Percentiles rank a stretch among this genome's conserved stretches.
These are phyloP conservation scores for Pelosia muscerda DNA, from an alignment of 2,888 invertebrate species.

Conservation along the genomic window DNA sequence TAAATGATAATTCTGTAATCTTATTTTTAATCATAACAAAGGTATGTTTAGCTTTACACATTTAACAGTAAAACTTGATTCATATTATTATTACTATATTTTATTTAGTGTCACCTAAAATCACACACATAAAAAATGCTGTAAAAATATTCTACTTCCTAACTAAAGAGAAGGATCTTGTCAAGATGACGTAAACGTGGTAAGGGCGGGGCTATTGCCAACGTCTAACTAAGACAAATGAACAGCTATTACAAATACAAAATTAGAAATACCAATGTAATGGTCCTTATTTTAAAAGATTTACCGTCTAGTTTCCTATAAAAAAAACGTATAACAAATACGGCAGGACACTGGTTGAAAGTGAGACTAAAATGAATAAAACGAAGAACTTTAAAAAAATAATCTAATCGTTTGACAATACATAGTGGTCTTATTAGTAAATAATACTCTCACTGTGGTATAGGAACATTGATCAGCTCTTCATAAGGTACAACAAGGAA, in stretches of 20 bases:
- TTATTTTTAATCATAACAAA: neutral
- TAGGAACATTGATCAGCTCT: slow-evolving; percentile 74
- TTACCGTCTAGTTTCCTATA: slow-evolving; percentile 17
- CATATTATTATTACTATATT: no score
- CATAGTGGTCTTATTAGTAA: slow-evolving; percentile 28
- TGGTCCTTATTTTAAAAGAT: slow-evolving; percentile 19
- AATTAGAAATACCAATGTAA: slow-evolving; percentile 17
- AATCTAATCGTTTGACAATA: slow-evolving; percentile 22
- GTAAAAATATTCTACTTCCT: slow-evolving; percentile 53
- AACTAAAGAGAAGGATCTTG: slow-evolving; percentile 54
- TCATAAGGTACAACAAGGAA: slow-evolving; percentile 75
- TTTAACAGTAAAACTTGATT: neutral
- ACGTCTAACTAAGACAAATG: slow-evolving; percentile 71
- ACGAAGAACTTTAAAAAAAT: slow-evolving; percentile 26
- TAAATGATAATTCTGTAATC: neutral
- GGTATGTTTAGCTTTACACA: neutral
- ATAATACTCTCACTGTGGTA: slow-evolving; percentile 56
- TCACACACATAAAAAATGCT: slow-evolving; percentile 29
- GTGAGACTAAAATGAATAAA: slow-evolving; percentile 34
- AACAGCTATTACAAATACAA: slow-evolving; percentile 35
- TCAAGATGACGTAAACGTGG: slow-evolving; percentile 63
- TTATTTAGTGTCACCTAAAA: neutral
- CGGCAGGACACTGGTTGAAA: slow-evolving; percentile 6
- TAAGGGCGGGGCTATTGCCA: slow-evolving; percentile 66
- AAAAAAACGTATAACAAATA: slow-evolving; percentile 6